Percentiles rank a stretch among this genome's conserved stretches.
phyloP scores from a whole-genome alignment of 2,113 vertebrate species.

The Addax nasomaculatus region DNA sequence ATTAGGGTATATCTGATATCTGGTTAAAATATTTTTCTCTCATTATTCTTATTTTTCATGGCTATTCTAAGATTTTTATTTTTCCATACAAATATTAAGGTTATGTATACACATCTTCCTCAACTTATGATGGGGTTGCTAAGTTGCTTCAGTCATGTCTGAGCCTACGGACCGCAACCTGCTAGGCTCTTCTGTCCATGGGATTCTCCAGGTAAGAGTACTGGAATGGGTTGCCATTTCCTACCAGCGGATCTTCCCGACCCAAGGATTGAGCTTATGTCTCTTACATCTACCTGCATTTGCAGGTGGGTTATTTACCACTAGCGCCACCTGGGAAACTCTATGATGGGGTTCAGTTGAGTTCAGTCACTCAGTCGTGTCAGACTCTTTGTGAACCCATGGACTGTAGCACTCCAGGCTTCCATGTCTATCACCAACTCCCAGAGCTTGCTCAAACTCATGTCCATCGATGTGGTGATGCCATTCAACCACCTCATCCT shows the following conservation, averaged over 20 bases:
- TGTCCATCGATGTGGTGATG: neutral
- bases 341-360: neutral
- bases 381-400: neutral
- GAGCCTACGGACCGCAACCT: neutral
- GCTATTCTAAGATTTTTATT: neutral
- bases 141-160: neutral
- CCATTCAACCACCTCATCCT: neutral
- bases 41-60: constrained; percentile 26
- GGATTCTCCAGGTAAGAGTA: neutral
- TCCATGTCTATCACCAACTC: neutral
- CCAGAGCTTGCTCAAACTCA: neutral
- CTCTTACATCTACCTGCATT: neutral
- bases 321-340: neutral
- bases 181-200: neutral
- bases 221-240: neutral
- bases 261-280: neutral
- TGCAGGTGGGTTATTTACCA: neutral
- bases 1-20: neutral
- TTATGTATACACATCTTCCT: neutral
- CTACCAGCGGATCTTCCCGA: neutral
- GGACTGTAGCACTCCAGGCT: neutral
- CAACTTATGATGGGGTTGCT: neutral
- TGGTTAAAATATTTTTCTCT: neutral
- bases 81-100: neutral
- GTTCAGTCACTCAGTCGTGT: neutral